phyloP scores from a whole-genome alignment of 2,888 invertebrate species.

The Eupeodes luniger region DNA sequence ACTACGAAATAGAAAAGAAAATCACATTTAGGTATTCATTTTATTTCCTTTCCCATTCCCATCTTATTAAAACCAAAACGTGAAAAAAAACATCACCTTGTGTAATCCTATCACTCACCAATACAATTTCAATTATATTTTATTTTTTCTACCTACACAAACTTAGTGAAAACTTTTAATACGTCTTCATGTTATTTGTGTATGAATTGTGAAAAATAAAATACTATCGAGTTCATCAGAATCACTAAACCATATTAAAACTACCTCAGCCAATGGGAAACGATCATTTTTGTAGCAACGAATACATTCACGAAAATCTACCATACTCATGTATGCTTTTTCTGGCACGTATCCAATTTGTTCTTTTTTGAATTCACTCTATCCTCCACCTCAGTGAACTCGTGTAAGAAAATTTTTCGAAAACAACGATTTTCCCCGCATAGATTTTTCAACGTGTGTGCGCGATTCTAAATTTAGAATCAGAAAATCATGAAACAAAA shows the following conservation, averaged over 20 bases:
- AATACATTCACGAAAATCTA: slow-evolving; percentile 2
- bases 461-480: slow-evolving; percentile 71
- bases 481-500: slow-evolving; percentile 25
- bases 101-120: slow-evolving; percentile 74
- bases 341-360: slow-evolving; percentile 44
- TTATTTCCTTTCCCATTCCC: slow-evolving; percentile 32
- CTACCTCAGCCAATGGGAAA: slow-evolving; percentile 65
- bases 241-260: slow-evolving; percentile 40
- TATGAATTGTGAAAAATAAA: slow-evolving; percentile 24
- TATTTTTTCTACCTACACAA: slow-evolving; percentile 27
- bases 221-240: slow-evolving; percentile 50
- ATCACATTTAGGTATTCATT: slow-evolving; percentile 26
- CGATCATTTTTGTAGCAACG: slow-evolving; percentile 54
- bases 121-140: slow-evolving; percentile 22
- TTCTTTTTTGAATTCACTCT: slow-evolving; percentile 10
- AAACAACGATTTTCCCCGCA: slow-evolving; percentile 66
- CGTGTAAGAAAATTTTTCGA: slow-evolving; percentile 37
- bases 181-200: no score
- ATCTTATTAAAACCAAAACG: slow-evolving; percentile 17
- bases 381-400: slow-evolving; percentile 50
- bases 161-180: slow-evolving; percentile 53
- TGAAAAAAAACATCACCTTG: slow-evolving; percentile 61
- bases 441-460: slow-evolving; percentile 57
- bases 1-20: background rate
- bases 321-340: slow-evolving; percentile 25